Evolutionary conservation across 2,888 invertebrate species (phyloP).

Genomic region (Leptinotarsa peninsularis): DNA sequence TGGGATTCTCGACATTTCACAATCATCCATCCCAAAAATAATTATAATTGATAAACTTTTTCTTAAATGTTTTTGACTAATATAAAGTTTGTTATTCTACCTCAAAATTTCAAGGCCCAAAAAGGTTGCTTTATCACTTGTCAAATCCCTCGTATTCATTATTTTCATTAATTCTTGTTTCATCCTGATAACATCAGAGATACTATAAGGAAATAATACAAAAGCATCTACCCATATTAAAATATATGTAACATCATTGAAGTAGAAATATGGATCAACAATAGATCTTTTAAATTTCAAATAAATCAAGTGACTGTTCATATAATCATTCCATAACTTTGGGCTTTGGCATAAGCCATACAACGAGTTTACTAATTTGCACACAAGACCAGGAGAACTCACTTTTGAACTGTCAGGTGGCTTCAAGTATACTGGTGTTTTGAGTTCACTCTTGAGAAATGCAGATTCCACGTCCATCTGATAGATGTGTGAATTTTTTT

Average conservation of each 20-base stretch:
- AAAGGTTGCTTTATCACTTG: neutral
- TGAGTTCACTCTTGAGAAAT: constrained; percentile 32
- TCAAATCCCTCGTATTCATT: neutral
- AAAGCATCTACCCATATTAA: neutral
- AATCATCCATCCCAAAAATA: constrained; percentile 41
- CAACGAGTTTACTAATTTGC: neutral
- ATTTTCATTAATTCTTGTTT: neutral
- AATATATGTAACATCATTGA: too few species aligned
- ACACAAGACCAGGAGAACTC: neutral
- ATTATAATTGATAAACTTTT: constrained; percentile 29
- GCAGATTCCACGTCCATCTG: constrained; percentile 44
- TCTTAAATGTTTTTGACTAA: constrained; percentile 28
- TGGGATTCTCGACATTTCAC: constrained; percentile 33
- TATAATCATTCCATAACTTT: too few species aligned
- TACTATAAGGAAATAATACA: neutral
- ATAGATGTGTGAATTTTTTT: neutral
- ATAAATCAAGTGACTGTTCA: neutral
- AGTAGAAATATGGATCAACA: too few species aligned
- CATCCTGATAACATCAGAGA: neutral
- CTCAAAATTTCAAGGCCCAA: too few species aligned
- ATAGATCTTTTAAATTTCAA: neutral
- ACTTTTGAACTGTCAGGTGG: neutral
- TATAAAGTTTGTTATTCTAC: too few species aligned
- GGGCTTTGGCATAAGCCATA: too few species aligned
- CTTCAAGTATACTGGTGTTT: constrained; percentile 1